Evolutionary conservation across 2,797 vertebrate genomes (phyloP).

Genomic region (Pipistrellus kuhlii): DNA sequence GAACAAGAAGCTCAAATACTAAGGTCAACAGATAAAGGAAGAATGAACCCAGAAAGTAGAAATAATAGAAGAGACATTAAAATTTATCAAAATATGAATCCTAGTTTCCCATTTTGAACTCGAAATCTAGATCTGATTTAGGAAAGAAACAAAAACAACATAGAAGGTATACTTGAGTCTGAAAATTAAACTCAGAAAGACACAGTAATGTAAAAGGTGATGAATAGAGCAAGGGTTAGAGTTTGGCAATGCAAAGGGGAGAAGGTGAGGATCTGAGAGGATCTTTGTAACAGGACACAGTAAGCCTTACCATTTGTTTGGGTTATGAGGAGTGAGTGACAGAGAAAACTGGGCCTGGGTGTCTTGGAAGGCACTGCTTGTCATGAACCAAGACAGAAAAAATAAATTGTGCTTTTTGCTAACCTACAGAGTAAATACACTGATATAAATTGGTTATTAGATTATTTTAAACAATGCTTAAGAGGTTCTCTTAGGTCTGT

Average conservation of each 20-base stretch:
- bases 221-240: background rate
- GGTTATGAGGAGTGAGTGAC: background rate
- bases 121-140: conserved; percentile 28
- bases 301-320: background rate
- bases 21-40: background rate
- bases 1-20: conserved; percentile 3
- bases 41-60: conserved; percentile 6
- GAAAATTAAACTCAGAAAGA: background rate
- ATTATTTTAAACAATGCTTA: conserved; percentile 33
- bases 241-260: background rate
- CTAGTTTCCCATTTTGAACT: conserved; percentile 14
- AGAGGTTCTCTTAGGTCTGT: background rate
- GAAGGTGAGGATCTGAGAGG: no score
- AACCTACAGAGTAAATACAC: background rate
- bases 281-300: background rate
- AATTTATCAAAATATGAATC: conserved; percentile 26
- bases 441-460: background rate
- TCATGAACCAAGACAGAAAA: conserved; percentile 2
- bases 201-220: background rate
- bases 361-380: background rate
- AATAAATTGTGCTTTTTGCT: background rate
- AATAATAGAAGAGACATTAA: background rate
- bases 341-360: background rate
- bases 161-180: background rate
- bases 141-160: conserved; percentile 10